These are phyloP conservation scores for Diplolepis rosae DNA, from an alignment of 2,888 invertebrate genomes.

Conservation along the genomic window DNA sequence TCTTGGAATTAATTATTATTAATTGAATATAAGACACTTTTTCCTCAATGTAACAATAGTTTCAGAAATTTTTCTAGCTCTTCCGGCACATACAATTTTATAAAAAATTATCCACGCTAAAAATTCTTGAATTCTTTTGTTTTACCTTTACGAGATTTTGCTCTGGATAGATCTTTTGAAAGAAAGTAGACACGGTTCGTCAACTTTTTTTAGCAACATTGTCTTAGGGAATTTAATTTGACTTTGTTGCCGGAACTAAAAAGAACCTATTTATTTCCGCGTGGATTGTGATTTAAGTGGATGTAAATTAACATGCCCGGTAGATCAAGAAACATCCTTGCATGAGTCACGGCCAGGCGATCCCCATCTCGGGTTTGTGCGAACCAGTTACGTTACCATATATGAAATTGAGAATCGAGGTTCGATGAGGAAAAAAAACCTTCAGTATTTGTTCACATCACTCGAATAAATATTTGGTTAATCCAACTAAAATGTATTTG, in stretches of 20 bases:
- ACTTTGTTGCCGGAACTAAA: conserved; percentile 6
- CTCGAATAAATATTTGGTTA: too few relatives aligned
- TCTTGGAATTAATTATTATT: too few relatives aligned
- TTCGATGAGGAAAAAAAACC: neutral
- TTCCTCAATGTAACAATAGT: too few relatives aligned
- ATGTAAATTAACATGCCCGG: conserved; percentile 1
- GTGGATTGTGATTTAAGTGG: conserved; percentile 1
- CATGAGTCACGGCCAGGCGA: neutral
- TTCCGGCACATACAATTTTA: too few relatives aligned
- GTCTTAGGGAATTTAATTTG: neutral
- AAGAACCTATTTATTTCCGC: conserved; percentile 14
- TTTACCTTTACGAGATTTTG: too few relatives aligned
- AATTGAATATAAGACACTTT: too few relatives aligned
- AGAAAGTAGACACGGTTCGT: neutral
- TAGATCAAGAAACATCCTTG: neutral
- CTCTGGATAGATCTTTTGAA: neutral
- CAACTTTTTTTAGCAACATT: neutral
- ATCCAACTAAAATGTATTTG: too few relatives aligned
- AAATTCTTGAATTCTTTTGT: too few relatives aligned
- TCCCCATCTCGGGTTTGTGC: neutral
- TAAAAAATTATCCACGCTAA: too few relatives aligned
- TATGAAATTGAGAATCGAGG: neutral
- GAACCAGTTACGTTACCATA: neutral
- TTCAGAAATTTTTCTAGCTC: too few relatives aligned
- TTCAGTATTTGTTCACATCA: too few relatives aligned